phyloP scores from a whole-genome alignment of 2,113 vertebrate species.

The Pteruthius melanotis region DNA sequence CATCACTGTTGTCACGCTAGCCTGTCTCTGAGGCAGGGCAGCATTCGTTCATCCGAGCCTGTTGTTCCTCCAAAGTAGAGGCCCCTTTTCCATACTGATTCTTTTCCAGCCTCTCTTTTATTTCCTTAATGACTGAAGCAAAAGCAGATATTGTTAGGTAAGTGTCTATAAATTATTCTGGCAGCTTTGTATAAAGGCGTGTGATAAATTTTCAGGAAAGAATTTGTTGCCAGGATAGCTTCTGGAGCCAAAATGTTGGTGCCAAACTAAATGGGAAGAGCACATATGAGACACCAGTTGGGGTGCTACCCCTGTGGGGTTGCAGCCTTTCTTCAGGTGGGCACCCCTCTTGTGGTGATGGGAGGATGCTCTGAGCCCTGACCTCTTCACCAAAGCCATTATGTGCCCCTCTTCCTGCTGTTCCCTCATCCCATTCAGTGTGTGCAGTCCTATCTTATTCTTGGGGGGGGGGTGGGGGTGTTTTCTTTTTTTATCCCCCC shows the following conservation, averaged over 20 bases:
- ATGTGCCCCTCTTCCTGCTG: not conserved
- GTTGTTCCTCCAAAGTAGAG: not conserved
- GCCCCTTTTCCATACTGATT: not conserved
- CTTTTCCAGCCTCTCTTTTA: constrained; percentile 1
- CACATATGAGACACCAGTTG: not conserved
- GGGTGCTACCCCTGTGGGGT: not conserved
- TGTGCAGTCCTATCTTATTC: not conserved
- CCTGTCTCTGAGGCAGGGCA: constrained; percentile 21
- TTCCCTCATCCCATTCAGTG: not conserved
- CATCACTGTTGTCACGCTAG: constrained; percentile 35
- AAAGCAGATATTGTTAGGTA: constrained; percentile 49
- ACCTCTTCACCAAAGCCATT: not conserved
- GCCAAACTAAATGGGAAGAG: not conserved
- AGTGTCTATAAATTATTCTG: constrained; percentile 42
- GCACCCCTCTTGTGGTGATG: not conserved
- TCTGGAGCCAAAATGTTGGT: not conserved
- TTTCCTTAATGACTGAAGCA: constrained; percentile 26
- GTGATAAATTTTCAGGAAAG: constrained; percentile 22
- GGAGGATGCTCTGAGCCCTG: not conserved
- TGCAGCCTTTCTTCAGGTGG: not conserved
- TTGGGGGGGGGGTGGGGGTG: not conserved
- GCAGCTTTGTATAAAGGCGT: constrained; percentile 9
- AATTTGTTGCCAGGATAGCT: constrained; percentile 7
- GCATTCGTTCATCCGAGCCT: not conserved
- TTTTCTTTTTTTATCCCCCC: not conserved